Evolutionary conservation across 64 coral and sea anemone genomes (phyloP).

Genomic region (Anthopleura sola): DNA sequence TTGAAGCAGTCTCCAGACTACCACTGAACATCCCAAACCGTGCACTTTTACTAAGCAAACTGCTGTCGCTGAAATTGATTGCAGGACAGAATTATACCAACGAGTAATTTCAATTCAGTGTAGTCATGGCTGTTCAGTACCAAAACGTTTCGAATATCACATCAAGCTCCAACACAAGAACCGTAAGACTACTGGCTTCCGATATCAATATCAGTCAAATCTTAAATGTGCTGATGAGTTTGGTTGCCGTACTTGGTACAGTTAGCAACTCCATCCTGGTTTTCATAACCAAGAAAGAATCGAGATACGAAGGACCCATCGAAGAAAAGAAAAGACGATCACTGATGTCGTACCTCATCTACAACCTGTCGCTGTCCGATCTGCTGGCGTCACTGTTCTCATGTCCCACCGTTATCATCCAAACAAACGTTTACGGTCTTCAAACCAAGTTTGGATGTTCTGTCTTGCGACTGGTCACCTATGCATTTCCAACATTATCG

Average conservation of each 20-base stretch:
- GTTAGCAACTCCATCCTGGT: background rate
- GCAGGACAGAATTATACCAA: too few relatives aligned
- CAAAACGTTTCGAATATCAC: too few relatives aligned
- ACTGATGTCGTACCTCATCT: background rate
- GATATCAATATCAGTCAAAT: background rate
- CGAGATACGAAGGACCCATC: background rate
- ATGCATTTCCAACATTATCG: too few relatives aligned
- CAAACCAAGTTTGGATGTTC: background rate
- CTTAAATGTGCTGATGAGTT: background rate
- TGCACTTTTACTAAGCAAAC: too few relatives aligned
- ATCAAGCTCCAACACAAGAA: background rate
- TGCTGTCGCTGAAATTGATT: too few relatives aligned
- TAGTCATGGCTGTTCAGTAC: too few relatives aligned
- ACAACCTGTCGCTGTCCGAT: too few relatives aligned
- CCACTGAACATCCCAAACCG: too few relatives aligned
- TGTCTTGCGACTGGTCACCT: background rate
- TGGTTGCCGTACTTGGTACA: background rate
- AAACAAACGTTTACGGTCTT: background rate
- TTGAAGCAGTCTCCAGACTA: too few relatives aligned
- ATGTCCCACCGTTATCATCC: background rate
- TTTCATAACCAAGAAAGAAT: background rate
- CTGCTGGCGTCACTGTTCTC: too few relatives aligned
- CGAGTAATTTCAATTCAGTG: too few relatives aligned
- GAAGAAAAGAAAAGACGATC: background rate
- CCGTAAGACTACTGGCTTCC: background rate